Conservation (phyloP, 2,888 invertebrate species). For the Cataglyphis cursor region DNA sequence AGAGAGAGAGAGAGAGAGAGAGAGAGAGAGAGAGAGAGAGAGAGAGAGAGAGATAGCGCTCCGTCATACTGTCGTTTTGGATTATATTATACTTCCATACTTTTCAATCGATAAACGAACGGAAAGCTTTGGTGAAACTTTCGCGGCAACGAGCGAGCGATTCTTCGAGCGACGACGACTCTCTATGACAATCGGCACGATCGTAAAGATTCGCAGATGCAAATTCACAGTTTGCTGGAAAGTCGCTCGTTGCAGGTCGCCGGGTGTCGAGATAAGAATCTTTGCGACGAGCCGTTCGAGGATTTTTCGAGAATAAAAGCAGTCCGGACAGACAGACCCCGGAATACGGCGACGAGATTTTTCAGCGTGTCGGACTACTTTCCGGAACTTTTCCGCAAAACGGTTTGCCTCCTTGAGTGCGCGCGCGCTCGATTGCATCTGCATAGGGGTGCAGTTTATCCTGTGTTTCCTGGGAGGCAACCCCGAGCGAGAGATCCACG, state of each 20-base stretch:
- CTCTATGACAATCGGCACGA: background rate
- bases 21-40: conserved; percentile 3
- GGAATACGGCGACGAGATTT: conserved; percentile 41
- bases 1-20: background rate
- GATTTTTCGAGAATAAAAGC: conserved; percentile 18
- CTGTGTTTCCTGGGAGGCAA: conserved; percentile 53
- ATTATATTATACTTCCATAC: conserved; percentile 41
- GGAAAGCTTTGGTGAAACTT: conserved; percentile 3
- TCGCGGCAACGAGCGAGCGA: background rate
- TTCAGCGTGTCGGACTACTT: conserved; percentile 19
- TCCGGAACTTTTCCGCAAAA: conserved; percentile 33
- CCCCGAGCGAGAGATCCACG: conserved; percentile 26
- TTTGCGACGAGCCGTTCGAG: background rate
- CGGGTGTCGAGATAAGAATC: background rate
- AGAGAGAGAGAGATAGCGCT: no score
- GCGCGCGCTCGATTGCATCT: conserved; percentile 70
- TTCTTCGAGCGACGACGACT: conserved; percentile 2
- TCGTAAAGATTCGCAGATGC: conserved; percentile 23
- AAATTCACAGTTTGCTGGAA: conserved; percentile 22
- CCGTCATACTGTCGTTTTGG: conserved; percentile 17
- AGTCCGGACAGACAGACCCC: background rate
- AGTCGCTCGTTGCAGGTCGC: background rate
- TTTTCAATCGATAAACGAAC: conserved; percentile 33
- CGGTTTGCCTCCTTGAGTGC: conserved; percentile 42
- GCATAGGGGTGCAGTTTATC: conserved; percentile 70